Evolutionary conservation across 2,113 vertebrate species (phyloP).

Genomic region (Sarotherodon lohbergeri): DNA sequence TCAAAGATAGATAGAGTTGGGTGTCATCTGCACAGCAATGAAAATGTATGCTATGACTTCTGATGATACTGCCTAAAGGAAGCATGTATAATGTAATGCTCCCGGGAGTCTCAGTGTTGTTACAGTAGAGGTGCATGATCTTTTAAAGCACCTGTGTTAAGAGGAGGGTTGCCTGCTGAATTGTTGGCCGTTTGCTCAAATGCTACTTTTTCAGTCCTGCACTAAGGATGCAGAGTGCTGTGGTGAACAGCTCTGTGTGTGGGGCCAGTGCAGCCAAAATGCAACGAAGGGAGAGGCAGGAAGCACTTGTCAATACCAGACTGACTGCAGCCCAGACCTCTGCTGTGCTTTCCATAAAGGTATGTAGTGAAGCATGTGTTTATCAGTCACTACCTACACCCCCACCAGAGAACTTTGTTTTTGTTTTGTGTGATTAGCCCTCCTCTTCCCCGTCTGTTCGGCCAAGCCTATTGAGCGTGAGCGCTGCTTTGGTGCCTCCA

Average conservation of each 20-base stretch:
- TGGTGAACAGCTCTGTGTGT: conserved; percentile 81
- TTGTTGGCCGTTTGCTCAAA: not conserved
- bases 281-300: conserved; percentile 79
- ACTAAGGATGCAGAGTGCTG: conserved; percentile 85
- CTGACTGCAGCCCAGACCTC: conserved; percentile 77
- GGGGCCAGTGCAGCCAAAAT: conserved; percentile 81
- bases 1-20: not conserved
- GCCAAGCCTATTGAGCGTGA: conserved; percentile 81
- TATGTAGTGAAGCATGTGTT: conserved; percentile 30
- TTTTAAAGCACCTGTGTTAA: not conserved
- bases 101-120: not conserved
- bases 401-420: not conserved
- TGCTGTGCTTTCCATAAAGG: conserved; percentile 91
- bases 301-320: conserved; percentile 86
- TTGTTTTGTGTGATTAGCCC: conserved; percentile 59
- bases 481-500: conserved; percentile 78
- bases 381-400: not conserved
- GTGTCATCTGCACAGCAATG: not conserved
- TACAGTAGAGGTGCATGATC: not conserved
- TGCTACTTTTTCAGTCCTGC: conserved; percentile 69
- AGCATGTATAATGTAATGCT: not conserved
- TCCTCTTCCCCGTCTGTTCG: conserved; percentile 86
- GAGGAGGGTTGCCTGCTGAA: not conserved
- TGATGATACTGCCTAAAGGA: not conserved
- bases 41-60: not conserved